phyloP scores from a whole-genome alignment of 1,140 invertebrate genomes.

The Magallana gigas region DNA sequence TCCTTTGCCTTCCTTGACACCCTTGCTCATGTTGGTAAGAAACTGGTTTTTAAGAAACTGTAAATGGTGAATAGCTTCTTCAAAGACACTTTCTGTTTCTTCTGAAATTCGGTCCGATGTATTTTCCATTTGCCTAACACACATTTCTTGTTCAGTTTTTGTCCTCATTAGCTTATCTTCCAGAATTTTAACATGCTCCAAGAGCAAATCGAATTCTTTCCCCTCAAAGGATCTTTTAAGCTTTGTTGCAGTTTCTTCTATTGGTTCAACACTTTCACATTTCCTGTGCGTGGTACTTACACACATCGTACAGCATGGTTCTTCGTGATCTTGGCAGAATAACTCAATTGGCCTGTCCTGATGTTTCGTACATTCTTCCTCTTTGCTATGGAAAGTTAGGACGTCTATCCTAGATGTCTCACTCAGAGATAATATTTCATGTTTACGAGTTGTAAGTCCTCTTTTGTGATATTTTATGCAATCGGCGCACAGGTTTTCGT shows the following conservation, averaged over 20 bases:
- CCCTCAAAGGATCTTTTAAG: background rate
- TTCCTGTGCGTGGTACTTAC: background rate
- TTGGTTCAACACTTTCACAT: background rate
- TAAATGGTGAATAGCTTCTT: background rate
- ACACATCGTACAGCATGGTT: background rate
- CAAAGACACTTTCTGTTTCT: background rate
- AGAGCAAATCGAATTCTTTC: background rate
- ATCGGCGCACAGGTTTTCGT: background rate
- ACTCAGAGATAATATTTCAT: background rate
- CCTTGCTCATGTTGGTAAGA: background rate
- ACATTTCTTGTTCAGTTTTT: background rate
- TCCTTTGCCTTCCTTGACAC: background rate
- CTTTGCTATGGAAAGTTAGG: background rate
- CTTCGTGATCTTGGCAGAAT: background rate
- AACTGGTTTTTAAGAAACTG: background rate
- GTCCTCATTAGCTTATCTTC: background rate
- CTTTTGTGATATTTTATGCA: conserved; percentile 2
- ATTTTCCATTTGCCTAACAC: background rate
- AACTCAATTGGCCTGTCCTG: background rate
- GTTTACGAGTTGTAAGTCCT: background rate
- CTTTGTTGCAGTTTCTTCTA: background rate
- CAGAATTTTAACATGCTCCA: background rate
- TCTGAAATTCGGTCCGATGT: background rate
- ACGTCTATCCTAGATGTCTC: background rate
- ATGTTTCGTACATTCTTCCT: background rate